phyloP scores from a whole-genome alignment of 2,888 invertebrate genomes.

The Phaonia tiefii region DNA sequence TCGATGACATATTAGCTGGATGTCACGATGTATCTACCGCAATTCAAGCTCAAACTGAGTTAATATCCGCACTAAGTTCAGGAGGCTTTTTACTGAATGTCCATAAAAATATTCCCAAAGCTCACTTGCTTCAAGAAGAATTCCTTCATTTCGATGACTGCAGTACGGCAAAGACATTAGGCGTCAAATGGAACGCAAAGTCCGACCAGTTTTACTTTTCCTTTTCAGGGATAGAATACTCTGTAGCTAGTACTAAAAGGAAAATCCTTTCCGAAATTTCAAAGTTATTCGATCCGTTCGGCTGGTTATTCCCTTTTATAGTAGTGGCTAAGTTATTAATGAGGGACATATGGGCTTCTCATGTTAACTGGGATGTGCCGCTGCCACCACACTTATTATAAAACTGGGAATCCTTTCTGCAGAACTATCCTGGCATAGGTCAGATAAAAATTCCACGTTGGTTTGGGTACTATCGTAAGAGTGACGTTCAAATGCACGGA shows the following conservation, averaged over 20 bases:
- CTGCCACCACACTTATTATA: not conserved
- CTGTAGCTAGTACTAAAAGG: not conserved
- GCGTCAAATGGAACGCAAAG: not conserved
- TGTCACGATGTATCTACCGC: not conserved
- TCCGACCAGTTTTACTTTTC: not conserved
- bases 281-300: not conserved
- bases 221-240: not conserved
- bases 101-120: not conserved
- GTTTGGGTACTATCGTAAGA: too few species aligned
- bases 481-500: too few species aligned
- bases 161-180: not conserved
- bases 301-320: not conserved
- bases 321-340: not conserved
- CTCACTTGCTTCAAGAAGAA: not conserved
- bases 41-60: not conserved
- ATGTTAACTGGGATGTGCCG: not conserved
- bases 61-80: not conserved
- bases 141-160: too few species aligned
- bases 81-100: too few species aligned
- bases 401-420: not conserved
- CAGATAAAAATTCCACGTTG: too few species aligned
- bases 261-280: not conserved
- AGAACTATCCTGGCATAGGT: too few species aligned
- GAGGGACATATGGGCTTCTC: not conserved
- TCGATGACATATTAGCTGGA: constrained; percentile 24